Base-by-base conservation (phyloP, 2,797 vertebrate species). In the Cetoscarus ocellatus region DNA sequence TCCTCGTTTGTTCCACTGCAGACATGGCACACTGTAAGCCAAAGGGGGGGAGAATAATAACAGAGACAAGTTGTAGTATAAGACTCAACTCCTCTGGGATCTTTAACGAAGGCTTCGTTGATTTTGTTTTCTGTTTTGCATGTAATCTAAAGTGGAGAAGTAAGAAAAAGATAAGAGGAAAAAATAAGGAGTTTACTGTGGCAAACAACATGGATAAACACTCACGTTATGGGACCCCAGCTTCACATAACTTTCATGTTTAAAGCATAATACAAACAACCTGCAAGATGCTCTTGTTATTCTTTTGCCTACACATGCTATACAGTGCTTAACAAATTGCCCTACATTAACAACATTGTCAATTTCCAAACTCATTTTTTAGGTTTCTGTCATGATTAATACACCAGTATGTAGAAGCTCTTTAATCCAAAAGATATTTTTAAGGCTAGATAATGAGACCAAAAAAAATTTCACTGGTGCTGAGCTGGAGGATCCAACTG, bases 1-100 rank as follows among this genome's bases (percentile, higher is more conserved):
- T 50, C 39, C 51, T 67, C 0, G 36, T 80, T 80, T 68, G 74
- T 68, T 78, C 60, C 18, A 6, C 52, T 27, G 56, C 38, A 71
- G 64, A 75, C 50, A 6, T 39, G 8, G 27, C 52, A 34, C 34
- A n/a, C 1, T 19, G 17, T 0, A 56, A 59, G 10, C 60, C 55
- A 3, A n/a, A 35, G 44, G 47, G 27, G 50, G 14, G n/a, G 51
- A 50, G 65, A 55, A 35, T 6, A 51, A 75, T 59, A 51, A 44
- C 60, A 1, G 27, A 55, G 61, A 59, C 43, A 17, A 4, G 18
- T 14, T 6, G 44, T 2, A 40, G 39, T 34, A 9, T 19, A 38
- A 36, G n/a, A 10, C 19, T 8, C 1, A 0, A 1, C 48, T 43
- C 54, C 14, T 3, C 17, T 53, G 47, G 18, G 39, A 60, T 65